Evolutionary conservation across 2,888 invertebrate genomes (phyloP).

Genomic region (Schrankia costaestrigalis): DNA sequence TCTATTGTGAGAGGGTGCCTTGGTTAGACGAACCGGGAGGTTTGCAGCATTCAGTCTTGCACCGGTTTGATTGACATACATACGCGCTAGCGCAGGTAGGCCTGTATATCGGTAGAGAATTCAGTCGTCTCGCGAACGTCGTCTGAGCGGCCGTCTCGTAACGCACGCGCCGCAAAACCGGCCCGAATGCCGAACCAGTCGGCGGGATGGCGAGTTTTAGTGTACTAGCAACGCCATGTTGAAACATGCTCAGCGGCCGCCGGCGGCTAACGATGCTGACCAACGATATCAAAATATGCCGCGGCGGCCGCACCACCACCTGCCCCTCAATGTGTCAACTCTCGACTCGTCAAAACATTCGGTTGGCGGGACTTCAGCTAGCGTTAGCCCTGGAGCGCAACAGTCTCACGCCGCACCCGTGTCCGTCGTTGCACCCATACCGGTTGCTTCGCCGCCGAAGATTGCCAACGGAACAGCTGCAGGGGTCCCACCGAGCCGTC

Average conservation of each 20-base stretch:
- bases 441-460: conserved; percentile 68
- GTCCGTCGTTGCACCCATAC: conserved; percentile 52
- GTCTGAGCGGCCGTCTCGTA: conserved; percentile 47
- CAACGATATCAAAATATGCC: conserved; percentile 80
- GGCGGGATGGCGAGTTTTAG: conserved; percentile 68
- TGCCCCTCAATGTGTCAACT: conserved; percentile 85
- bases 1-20: conserved; percentile 48
- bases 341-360: conserved; percentile 85
- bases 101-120: conserved; percentile 8
- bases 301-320: conserved; percentile 81
- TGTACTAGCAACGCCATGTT: conserved; percentile 81
- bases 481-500: conserved; percentile 63
- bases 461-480: conserved; percentile 80
- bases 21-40: conserved; percentile 29
- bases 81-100: conserved; percentile 57
- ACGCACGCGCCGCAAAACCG: conserved; percentile 37
- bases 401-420: conserved; percentile 44
- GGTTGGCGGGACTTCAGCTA: conserved; percentile 78
- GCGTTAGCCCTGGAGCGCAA: conserved; percentile 80
- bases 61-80: conserved; percentile 64
- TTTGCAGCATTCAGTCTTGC: conserved; percentile 43
- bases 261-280: conserved; percentile 76
- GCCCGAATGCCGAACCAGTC: conserved; percentile 68
- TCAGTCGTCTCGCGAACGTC: conserved; percentile 60
- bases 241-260: conserved; percentile 85